A percentile compares a stretch with the other conserved stretches of the same genome.
These are phyloP conservation scores for Neoarius graeffei DNA, from an alignment of 2,113 vertebrate genomes.

Conservation along the genomic window DNA sequence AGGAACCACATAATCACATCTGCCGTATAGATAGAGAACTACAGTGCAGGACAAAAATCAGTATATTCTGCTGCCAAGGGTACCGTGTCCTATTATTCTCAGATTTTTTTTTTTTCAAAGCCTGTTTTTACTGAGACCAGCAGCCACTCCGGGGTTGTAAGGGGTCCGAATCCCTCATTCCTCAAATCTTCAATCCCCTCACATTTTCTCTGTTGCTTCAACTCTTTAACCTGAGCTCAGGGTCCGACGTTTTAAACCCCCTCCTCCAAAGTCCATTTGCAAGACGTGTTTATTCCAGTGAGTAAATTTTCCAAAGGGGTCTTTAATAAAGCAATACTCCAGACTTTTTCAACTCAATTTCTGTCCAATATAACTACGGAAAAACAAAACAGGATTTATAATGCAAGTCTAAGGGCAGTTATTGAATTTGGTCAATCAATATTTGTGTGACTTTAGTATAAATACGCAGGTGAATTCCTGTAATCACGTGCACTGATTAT, in stretches of 20 bases:
- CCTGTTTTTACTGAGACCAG: background rate
- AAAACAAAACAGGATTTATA: background rate
- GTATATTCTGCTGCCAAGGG: background rate
- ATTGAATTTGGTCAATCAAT: background rate
- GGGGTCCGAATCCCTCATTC: background rate
- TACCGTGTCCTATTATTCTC: background rate
- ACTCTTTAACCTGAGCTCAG: background rate
- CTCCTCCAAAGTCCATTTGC: background rate
- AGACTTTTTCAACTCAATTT: background rate
- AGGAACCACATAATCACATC: background rate
- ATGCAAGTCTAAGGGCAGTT: background rate
- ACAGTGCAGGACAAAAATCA: background rate
- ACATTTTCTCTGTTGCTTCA: background rate
- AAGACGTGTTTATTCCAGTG: background rate
- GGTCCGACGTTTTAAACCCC: background rate
- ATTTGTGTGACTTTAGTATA: background rate
- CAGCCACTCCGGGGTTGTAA: background rate
- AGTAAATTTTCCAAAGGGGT: background rate
- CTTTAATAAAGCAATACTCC: background rate
- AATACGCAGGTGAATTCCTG: too few species aligned
- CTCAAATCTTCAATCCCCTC: background rate
- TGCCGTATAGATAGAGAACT: conserved; percentile 2
- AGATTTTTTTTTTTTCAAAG: background rate
- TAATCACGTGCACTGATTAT: too few species aligned
- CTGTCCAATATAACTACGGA: too few species aligned